Base-by-base conservation (phyloP, 2,113 vertebrate genomes). In the Neolamprologus sp. region DNA sequence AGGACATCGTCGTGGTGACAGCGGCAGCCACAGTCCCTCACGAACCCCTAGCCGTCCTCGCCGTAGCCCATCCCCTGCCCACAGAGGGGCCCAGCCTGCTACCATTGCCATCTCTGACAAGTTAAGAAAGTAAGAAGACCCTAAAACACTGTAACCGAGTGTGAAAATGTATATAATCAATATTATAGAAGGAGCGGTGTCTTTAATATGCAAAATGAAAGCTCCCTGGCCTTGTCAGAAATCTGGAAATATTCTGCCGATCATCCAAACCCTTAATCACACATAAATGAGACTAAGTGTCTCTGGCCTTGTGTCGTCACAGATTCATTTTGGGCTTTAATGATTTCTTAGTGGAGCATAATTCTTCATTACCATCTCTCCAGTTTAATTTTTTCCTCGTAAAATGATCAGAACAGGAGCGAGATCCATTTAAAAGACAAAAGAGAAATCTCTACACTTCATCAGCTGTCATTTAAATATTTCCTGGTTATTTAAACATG, bases 61-160 rank as follows among this genome's bases (percentile, higher is more conserved):
- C 86, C 95, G 92, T 58, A 98, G 97, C 89, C 96, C 95, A 21
- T 98, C 98, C 7, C 96, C 94, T 3, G 93, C 90, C 75, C 96
- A 91, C 96, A 97, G 60, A 94, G 95, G 73, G 92, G 92, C 68
- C 91, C 97, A 96, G 87, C 96, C 96, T 93, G 92, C 94, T 80
- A 83, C 95, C 47, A 93, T 93, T 78, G 57, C 94, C 89, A 88
- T 84, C 86, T 97, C 96, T 96, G 98, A 98, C 95, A 98, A 98
- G 95, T 97, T 98, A 97, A 98, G 97, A 98, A 98, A 98, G 98
- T 98, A 92, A 97, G 89, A 47, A 60, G 10, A 49, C 23, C 42
- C 14, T 49, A 51, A 78, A 78, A 78, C 40, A 19, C 9, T 49
- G 1, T 19, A 28, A 49, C 71, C 0, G 2, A 75, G 16, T 26